Evolutionary conservation across 2,797 vertebrate species (phyloP), one percentile per base, ranked within the genome.

Genomic region (Borostomias antarcticus): DNA sequence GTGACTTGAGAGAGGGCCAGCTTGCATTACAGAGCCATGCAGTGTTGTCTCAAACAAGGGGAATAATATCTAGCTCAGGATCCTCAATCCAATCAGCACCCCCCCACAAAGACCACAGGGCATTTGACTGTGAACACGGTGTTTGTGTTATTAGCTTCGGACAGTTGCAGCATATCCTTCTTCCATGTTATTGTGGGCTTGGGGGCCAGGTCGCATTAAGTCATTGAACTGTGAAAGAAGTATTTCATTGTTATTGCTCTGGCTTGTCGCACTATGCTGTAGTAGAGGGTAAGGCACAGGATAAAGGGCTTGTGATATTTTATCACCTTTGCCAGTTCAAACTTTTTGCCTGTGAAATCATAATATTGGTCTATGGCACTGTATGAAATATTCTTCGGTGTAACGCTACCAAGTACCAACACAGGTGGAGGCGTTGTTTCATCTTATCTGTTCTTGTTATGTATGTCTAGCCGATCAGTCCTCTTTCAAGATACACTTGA

Each of bases 121-220:
- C 70, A 58, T 72, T 45, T 69, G 54, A 32, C 52, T 58, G 57
- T 5, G 26, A 19, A n/a, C 15, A 51, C 19, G 66, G 43, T 32
- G 28, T 57, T 32, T 60, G 52, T n/a, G 32, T 75, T 32, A 76
- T 68, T 69, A 62, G 64, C 66, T 67, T 64, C 43, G 57, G 50
- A 63, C 58, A 59, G 69, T 66, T 72, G 5, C 52, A 33, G 23
- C 26, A 54, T 64, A 21, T 69, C 64, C 70, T 48, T 67, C 53
- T 54, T 68, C 40, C 21, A 47, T 58, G 21, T 62, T 58, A 65
- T 65, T 68, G 63, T 59, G 29, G n/a, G 62, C 64, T 17, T 47
- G 56, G 48, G 50, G 23, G 15, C 50, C n/a, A n/a, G n/a, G n/a
- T n/a, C n/a, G n/a, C n/a, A 72, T 61, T 53, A 72, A 65, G 15